Percentiles rank a stretch among this genome's conserved stretches.
Evolutionary conservation across 2,888 invertebrate genomes (phyloP).

Genomic region (Caenorhabditis becei): DNA sequence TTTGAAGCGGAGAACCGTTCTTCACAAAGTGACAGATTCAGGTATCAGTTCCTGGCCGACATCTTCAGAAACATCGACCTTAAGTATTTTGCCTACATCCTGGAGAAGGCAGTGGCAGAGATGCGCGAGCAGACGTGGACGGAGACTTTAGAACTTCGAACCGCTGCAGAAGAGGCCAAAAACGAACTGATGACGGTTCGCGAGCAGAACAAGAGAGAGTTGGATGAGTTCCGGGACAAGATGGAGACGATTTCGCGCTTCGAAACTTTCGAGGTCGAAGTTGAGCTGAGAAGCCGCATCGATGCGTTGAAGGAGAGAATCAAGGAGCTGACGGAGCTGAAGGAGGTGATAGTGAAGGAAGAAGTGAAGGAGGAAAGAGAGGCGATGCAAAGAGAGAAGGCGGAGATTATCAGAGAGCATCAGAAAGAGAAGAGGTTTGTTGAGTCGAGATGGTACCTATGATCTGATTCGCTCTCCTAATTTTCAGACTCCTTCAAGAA

Average conservation of each 20-base stretch:
- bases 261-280: slow-evolving; percentile 28
- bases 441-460: too few relatives aligned
- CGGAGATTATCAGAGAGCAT: slow-evolving; percentile 16
- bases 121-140: slow-evolving; percentile 28
- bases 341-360: slow-evolving; percentile 15
- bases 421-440: slow-evolving; percentile 15
- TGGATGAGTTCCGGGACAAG: slow-evolving; percentile 1
- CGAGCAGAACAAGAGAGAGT: slow-evolving; percentile 16
- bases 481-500: slow-evolving; percentile 14
- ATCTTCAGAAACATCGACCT: slow-evolving; percentile 30
- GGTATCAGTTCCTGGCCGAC: slow-evolving; percentile 37
- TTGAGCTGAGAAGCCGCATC: slow-evolving; percentile 5
- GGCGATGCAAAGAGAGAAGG: slow-evolving; percentile 9
- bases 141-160: slow-evolving; percentile 3
- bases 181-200: neutral
- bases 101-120: slow-evolving; percentile 23
- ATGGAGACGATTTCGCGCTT: slow-evolving; percentile 33
- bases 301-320: slow-evolving; percentile 14
- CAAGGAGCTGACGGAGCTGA: slow-evolving; percentile 12
- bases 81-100: slow-evolving; percentile 7
- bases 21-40: slow-evolving; percentile 17
- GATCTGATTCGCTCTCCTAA: neutral
- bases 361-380: slow-evolving; percentile 34
- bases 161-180: slow-evolving; percentile 24
- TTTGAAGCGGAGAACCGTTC: neutral